phyloP scores from a whole-genome alignment of 2,797 vertebrate species.

The Ceryle rudis region DNA sequence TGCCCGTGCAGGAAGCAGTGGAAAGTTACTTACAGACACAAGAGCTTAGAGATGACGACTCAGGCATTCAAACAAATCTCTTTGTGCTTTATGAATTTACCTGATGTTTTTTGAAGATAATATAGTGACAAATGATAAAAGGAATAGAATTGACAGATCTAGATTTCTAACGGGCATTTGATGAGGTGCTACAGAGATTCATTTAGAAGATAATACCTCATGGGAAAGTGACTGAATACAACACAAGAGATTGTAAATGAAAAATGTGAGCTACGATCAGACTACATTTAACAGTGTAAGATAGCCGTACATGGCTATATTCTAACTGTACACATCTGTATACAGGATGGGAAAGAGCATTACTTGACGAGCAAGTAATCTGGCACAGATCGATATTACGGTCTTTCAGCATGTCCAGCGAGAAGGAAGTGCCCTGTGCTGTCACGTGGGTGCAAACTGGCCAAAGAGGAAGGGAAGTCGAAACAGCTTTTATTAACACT shows the following conservation, averaged over 20 bases:
- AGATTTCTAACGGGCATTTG: conserved; percentile 45
- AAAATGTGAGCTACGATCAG: background rate
- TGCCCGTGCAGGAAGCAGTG: conserved; percentile 39
- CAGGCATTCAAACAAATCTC: conserved; percentile 54
- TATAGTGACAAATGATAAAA: conserved; percentile 59
- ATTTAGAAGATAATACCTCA: conserved; percentile 22
- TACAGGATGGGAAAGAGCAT: conserved; percentile 2
- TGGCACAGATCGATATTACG: background rate
- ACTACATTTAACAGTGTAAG: background rate
- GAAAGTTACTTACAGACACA: conserved; percentile 49
- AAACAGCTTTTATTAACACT: background rate
- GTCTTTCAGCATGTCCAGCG: background rate
- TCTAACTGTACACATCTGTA: conserved; percentile 44
- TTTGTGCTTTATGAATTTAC: conserved; percentile 53
- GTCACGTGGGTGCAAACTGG: background rate
- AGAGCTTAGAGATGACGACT: conserved; percentile 34
- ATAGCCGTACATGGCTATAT: background rate
- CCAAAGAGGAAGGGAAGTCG: background rate
- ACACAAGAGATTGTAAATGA: conserved; percentile 36
- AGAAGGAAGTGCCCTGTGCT: background rate
- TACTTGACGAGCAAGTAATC: background rate
- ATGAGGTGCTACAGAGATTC: conserved; percentile 64
- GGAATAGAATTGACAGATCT: conserved; percentile 35
- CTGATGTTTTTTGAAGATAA: conserved; percentile 68
- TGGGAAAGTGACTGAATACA: conserved; percentile 48